Conservation (phyloP, 2,113 vertebrate species). For the Maccullochella peelii region DNA sequence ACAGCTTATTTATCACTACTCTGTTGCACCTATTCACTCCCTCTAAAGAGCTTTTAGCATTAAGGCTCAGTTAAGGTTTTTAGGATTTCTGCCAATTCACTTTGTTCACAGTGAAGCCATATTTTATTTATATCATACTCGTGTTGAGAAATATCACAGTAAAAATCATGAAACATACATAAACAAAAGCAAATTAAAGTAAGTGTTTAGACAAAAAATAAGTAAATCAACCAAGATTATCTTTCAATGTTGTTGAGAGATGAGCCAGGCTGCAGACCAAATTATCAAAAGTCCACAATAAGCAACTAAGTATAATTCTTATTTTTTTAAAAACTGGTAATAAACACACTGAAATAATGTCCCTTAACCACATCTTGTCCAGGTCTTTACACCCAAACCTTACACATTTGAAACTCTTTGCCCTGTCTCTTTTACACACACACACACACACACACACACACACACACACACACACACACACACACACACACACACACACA, state of each 20-base stretch:
- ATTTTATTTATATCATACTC: neutral
- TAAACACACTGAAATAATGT: constrained; percentile 2
- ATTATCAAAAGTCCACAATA: neutral
- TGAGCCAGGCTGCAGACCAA: neutral
- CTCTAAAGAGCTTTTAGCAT: constrained; percentile 6
- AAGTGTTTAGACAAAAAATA: constrained; percentile 6
- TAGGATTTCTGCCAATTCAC: constrained; percentile 1
- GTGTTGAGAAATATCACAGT: constrained; percentile 18
- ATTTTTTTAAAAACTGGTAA: no score
- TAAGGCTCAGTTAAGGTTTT: constrained; percentile 21
- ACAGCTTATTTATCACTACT: constrained; percentile 33
- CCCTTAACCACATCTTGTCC: neutral
- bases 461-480: neutral
- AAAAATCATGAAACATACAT: constrained; percentile 11
- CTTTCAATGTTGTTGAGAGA: neutral
- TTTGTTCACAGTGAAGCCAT: constrained; percentile 8
- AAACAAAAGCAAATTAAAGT: constrained; percentile 23
- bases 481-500: constrained; percentile 29
- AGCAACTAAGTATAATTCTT: neutral
- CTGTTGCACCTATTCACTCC: constrained; percentile 20
- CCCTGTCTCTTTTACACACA: constrained; percentile 1
- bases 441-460: constrained; percentile 16
- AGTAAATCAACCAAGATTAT: neutral
- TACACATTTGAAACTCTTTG: constrained; percentile 32
- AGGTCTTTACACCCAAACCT: constrained; percentile 31